These are phyloP conservation scores for Sandelia bainsii DNA, from an alignment of 2,797 vertebrate genomes.

Conservation along the genomic window DNA sequence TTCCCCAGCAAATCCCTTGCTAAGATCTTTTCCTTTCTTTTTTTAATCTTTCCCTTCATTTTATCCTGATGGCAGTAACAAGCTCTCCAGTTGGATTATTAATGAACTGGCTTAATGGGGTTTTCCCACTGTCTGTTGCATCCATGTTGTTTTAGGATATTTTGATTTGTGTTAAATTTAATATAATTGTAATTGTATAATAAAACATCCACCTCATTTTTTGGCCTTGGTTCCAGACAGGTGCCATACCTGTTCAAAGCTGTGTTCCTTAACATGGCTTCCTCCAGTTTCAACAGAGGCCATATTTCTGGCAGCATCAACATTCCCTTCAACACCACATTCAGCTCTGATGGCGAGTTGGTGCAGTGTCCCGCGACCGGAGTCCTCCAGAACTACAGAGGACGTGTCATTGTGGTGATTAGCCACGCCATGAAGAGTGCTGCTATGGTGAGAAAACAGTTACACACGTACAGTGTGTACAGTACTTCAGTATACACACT, in stretches of 20 bases:
- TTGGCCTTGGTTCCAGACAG: background rate
- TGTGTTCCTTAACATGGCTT: constrained; percentile 52
- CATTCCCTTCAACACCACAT: constrained; percentile 88
- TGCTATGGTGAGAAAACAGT: constrained; percentile 83
- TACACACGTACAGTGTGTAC: background rate
- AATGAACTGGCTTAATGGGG: too few species aligned
- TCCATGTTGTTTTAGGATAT: background rate
- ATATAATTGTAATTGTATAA: too few species aligned
- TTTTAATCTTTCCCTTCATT: background rate
- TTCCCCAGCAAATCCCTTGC: constrained; percentile 4
- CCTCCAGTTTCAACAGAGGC: constrained; percentile 91
- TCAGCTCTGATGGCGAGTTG: constrained; percentile 90
- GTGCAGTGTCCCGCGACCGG: constrained; percentile 87
- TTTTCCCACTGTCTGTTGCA: too few species aligned
- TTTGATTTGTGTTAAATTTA: background rate
- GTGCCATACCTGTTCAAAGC: background rate
- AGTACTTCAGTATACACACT: background rate
- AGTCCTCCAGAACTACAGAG: constrained; percentile 89
- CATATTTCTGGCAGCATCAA: constrained; percentile 96
- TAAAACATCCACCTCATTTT: background rate
- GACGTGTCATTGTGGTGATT: constrained; percentile 93
- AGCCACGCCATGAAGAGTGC: constrained; percentile 90
- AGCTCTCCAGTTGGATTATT: too few species aligned
- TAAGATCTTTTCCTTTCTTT: background rate
- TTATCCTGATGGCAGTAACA: background rate